Evolutionary conservation across 1,140 invertebrate species (phyloP), one percentile per base, ranked within the genome.

Genomic region (Galleria mellonella): DNA sequence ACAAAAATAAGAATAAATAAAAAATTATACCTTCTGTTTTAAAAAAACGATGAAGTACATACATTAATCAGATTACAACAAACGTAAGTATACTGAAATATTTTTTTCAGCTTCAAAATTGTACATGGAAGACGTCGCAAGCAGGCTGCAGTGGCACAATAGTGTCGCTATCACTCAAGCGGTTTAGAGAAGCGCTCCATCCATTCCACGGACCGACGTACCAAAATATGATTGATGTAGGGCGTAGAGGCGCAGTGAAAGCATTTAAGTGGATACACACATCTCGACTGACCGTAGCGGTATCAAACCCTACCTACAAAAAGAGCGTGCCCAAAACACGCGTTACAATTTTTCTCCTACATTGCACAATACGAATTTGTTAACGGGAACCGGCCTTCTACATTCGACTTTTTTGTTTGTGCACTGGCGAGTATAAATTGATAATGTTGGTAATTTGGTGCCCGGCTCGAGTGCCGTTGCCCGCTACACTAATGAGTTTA

Each of bases 371-470:
- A 75, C 78, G 71, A 83, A 77, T 74, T 73, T 77, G 75, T 82
- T 85, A 85, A 85, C 82, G 78, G 78, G 77, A 82, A 82, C 61
- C 52, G 62, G 70, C 69, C 72, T 73, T 81, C 68, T 81, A 78
- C 74, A 75, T 74, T 78, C 69, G 65, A 66, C 64, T 79, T 84
- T 83, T 85, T 85, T 85, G 72, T 83, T 77, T 83, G 71, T 82
- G 71, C 60, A 68, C 69, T 58, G 57, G 72, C 64, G 57, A 61
- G 69, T 73, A 78, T 82, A 82, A 81, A 77, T 79, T 84, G 78
- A 81, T 84, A 84, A 83, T 84, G 78, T 73, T 72, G 75, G 81
- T 84, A 81, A 84, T 84, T 84, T 83, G 78, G 76, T 72, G 72
- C 56, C 63, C 69, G 65, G 46, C 54, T 43, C 62, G 66, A 83